These are phyloP conservation scores for Bos indicus DNA, from an alignment of 2,113 vertebrate species.

Conservation along the genomic window DNA sequence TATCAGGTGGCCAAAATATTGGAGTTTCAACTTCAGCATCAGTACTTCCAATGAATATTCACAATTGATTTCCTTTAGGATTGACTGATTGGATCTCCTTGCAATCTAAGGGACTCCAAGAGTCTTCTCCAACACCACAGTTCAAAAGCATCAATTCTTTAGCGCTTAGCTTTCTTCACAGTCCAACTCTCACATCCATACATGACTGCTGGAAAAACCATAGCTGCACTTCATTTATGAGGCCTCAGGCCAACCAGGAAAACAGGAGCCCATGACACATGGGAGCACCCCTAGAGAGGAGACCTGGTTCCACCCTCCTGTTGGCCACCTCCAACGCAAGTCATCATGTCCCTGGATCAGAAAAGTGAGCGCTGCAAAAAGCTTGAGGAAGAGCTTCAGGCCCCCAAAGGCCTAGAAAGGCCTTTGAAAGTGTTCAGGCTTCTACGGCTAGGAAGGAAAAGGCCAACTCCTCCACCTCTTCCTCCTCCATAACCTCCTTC, in stretches of 20 bases:
- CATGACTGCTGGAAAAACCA: not conserved
- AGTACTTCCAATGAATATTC: not conserved
- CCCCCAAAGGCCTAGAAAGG: not conserved
- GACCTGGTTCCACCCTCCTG: not conserved
- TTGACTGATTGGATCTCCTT: not conserved
- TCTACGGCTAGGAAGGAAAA: not conserved
- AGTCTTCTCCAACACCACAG: not conserved
- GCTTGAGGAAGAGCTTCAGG: not conserved
- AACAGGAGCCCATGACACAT: not conserved
- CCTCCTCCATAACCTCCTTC: not conserved
- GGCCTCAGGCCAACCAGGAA: not conserved
- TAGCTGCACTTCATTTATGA: not conserved
- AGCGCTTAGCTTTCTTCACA: fast-evolving
- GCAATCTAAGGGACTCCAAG: not conserved
- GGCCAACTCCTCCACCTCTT: not conserved
- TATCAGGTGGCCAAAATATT: not conserved
- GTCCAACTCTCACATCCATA: not conserved
- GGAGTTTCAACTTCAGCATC: not conserved
- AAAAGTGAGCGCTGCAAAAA: not conserved
- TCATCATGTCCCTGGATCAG: not conserved
- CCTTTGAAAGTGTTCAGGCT: not conserved
- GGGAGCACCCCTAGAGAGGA: not conserved
- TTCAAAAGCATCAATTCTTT: not conserved
- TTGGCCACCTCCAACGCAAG: not conserved
- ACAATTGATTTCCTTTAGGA: not conserved